phyloP scores from a whole-genome alignment of 1,140 invertebrate species.

The Matsumurasca onukii region DNA sequence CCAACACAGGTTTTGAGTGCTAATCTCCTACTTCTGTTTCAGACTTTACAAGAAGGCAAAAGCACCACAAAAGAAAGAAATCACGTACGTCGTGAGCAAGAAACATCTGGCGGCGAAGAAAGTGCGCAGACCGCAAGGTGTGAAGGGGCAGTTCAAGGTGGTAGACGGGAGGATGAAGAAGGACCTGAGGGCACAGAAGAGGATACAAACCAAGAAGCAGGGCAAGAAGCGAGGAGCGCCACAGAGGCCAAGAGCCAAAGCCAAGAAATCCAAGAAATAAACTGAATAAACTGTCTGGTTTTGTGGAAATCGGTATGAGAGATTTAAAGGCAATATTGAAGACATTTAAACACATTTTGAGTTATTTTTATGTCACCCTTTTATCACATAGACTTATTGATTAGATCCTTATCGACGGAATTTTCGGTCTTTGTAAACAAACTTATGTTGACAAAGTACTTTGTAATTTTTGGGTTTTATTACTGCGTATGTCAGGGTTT shows the following conservation, averaged over 20 bases:
- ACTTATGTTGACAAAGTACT: too few relatives aligned
- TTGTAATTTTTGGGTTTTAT: too few relatives aligned
- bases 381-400: too few relatives aligned
- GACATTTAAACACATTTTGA: too few relatives aligned
- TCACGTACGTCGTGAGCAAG: conserved; percentile 94
- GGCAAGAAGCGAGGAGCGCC: conserved; percentile 22
- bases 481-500: too few relatives aligned
- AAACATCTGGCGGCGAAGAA: conserved; percentile 79
- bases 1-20: too few relatives aligned
- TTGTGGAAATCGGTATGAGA: too few relatives aligned
- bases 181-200: conserved; percentile 55
- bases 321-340: too few relatives aligned
- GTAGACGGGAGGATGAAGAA: conserved; percentile 97
- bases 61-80: conserved; percentile 79
- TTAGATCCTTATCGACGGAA: too few relatives aligned
- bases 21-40: too few relatives aligned
- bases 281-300: neutral
- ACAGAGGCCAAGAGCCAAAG: conserved; percentile 2
- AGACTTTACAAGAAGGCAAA: conserved; percentile 93
- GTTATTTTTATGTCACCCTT: too few relatives aligned
- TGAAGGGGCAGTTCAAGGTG: conserved; percentile 91
- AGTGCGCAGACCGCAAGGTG: conserved; percentile 75
- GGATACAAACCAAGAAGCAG: neutral
- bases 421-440: too few relatives aligned
- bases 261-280: conserved; percentile 16